Evolutionary conservation across 2,113 vertebrate species (phyloP), one percentile per base, ranked within the genome.

Genomic region (Octodon degus): DNA sequence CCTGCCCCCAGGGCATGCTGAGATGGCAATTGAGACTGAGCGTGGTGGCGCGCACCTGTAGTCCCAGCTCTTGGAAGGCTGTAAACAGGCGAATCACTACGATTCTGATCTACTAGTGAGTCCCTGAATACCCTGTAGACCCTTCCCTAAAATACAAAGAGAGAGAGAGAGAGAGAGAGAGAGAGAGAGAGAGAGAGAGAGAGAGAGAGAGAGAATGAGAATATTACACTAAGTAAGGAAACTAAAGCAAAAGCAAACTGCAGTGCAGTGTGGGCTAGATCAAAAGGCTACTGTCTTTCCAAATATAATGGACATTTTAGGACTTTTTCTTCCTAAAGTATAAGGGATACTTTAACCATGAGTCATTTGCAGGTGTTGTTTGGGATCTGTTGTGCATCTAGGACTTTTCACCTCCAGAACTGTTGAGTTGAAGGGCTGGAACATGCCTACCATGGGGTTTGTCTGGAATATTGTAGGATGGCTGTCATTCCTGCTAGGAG

Each of bases 191-290:
- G 50, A 50, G 50, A 50, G 50, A 50, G 50, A 50, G 50, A 50
- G 50, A 50, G 1, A 11, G 50, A 50, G n/a, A n/a, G n/a, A n/a
- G n/a, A n/a, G n/a, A n/a, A n/a, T n/a, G n/a, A n/a, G n/a, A n/a
- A n/a, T n/a, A 50, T 50, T 77, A n/a, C 82, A 76, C 72, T 87
- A 91, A 74, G 27, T 40, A 55, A 92, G n/a, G 24, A 86, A 72
- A 68, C 6, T 4, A 43, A 67, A 80, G 65, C 19, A 37, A 55
- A 88, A 89, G 63, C 58, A 72, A 74, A 77, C 24, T 55, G n/a
- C n/a, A n/a, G n/a, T n/a, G 88, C 68, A 53, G 6, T 40, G 65
- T 74, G 65, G n/a, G 40, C 7, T 63, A 58, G 16, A 27, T 34
- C 65, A 53, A 92, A 60, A 53, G 25, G 13, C 53, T 62, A 5